These are phyloP conservation scores for Mormyrus lacerda DNA, from an alignment of 2,113 vertebrate genomes.

Conservation along the genomic window DNA sequence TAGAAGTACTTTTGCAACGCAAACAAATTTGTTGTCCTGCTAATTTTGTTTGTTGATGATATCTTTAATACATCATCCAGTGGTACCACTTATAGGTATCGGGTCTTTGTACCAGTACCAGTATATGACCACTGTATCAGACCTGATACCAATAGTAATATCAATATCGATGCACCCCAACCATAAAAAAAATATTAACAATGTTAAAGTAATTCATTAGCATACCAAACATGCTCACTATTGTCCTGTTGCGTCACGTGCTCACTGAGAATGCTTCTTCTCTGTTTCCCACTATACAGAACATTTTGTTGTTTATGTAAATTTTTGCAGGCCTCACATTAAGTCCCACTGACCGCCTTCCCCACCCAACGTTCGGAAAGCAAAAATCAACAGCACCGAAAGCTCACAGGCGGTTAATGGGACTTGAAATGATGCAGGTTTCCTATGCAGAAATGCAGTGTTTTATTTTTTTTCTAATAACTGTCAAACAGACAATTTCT, in stretches of 20 bases:
- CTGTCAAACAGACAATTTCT: constrained; percentile 20
- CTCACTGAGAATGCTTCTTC: not conserved
- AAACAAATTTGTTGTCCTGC: not conserved
- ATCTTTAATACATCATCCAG: not conserved
- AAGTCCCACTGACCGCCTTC: not conserved
- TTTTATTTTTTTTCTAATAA: not conserved
- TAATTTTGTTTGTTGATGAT: not conserved
- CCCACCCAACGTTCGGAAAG: not conserved
- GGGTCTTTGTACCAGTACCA: not conserved
- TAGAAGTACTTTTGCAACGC: not conserved
- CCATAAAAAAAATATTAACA: constrained; percentile 9
- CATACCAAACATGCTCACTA: not conserved
- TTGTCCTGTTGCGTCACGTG: not conserved
- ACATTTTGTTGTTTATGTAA: not conserved
- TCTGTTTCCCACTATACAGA: not conserved
- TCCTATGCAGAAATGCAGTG: constrained; percentile 22
- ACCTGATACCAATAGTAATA: not conserved
- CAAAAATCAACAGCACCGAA: not conserved
- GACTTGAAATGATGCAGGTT: not conserved
- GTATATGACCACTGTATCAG: not conserved
- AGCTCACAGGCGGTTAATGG: not conserved
- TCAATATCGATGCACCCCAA: not conserved
- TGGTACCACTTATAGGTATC: not conserved
- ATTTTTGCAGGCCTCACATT: not conserved
- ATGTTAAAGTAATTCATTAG: not conserved